Base-by-base conservation (phyloP, 35 echinoderm and acorn worm genomes). In the Ophiothrix spiculata region DNA sequence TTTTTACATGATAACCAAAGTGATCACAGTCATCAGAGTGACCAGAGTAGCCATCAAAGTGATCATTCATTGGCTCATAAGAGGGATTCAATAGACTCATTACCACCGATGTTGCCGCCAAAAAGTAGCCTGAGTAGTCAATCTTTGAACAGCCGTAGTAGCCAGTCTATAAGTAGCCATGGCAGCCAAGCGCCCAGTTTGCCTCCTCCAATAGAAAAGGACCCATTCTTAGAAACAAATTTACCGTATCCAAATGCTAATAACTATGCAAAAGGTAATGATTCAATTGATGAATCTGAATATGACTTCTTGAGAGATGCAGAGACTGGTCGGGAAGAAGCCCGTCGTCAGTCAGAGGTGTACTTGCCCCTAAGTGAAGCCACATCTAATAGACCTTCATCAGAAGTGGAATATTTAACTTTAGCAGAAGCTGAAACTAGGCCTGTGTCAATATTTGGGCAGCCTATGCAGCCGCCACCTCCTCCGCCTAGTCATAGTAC, bases 31-130 rank as follows among this genome's bases (percentile, higher is more conserved):
- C 60, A 69, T 25, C 60, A 69, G 4, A 69, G 60, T 69, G 60
- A 69, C 23, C 60, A 69, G 1, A 69, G 60, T 69, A 69, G 60
- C 23, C 60, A 69, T 69, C 60, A 69, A 15, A 69, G 60, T n/a
- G 60, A 69, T n/a, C 60, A 69, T 69, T 69, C 60, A n/a, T 69
- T 69, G 29, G 60, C 60, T n/a, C n/a, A n/a, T n/a, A 69, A 69
- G 60, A 15, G 29, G 29, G 60, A 69, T 28, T 69, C 60, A 15
- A 28, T 69, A 69, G 60, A 69, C 3, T 69, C 60, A 4, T 25
- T 69, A 25, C 60, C 60, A 15, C 60, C 60, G 17, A 15, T 25
- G 23, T 25, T 69, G 29, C 60, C 60, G 29, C 60, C 60, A 69
- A 69, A 69, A 69, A 69, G 60, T 69, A 69, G 60, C 29, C 60